Conservation (phyloP, 2,113 vertebrate genomes). For the Coracopsis vasa region DNA sequence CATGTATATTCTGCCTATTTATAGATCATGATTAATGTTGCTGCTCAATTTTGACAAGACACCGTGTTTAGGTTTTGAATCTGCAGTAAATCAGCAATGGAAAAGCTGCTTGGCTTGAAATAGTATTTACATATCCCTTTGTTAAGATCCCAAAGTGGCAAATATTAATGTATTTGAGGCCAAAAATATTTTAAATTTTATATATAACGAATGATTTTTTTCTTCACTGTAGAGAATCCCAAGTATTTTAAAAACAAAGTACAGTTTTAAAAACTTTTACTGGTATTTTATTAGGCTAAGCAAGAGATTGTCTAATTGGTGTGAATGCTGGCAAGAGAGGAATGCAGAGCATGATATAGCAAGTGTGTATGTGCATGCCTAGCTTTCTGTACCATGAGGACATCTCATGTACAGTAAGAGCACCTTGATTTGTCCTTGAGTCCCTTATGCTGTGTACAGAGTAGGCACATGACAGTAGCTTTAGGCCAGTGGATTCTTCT, state of each 20-base stretch:
- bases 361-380: rapidly evolving
- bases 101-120: conserved; percentile 6
- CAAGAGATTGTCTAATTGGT: background rate
- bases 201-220: background rate
- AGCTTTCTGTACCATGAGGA: background rate
- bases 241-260: background rate
- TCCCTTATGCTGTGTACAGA: background rate
- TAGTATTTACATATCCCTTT: background rate
- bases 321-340: background rate
- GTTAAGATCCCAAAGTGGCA: background rate
- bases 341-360: background rate
- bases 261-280: background rate
- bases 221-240: background rate
- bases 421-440: background rate
- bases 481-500: background rate
- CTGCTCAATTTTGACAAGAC: background rate
- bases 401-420: background rate
- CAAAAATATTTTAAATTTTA: background rate
- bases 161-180: background rate
- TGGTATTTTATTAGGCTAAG: background rate
- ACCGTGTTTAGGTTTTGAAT: background rate
- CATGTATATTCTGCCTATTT: conserved; percentile 9
- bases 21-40: conserved; percentile 8
- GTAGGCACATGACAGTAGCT: background rate
- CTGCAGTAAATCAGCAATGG: background rate